phyloP scores from a whole-genome alignment of 2,888 invertebrate genomes.

The Leptothorax acervorum region DNA sequence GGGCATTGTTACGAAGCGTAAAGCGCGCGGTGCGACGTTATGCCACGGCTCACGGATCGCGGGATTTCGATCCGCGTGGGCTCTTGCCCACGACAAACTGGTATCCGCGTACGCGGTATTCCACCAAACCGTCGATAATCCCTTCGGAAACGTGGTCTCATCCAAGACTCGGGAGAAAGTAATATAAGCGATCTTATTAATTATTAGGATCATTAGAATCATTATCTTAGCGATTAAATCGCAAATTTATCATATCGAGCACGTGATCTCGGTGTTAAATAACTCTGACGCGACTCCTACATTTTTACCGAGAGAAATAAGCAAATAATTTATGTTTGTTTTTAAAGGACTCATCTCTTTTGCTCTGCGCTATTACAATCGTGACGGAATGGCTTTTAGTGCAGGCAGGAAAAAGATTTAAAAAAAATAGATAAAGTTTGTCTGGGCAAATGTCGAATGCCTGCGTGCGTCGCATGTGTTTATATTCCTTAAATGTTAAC shows the following conservation, averaged over 20 bases:
- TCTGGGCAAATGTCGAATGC: conserved; percentile 1
- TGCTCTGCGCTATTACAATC: not conserved
- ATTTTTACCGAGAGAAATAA: not conserved
- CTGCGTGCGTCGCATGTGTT: not conserved
- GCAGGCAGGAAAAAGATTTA: not conserved
- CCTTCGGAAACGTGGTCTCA: not conserved
- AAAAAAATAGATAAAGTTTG: not conserved
- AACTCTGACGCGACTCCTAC: not conserved
- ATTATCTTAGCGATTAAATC: not conserved
- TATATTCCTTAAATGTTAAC: conserved; percentile 35
- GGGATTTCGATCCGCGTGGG: conserved; percentile 61
- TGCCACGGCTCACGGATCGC: conserved; percentile 61
- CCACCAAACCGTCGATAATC: not conserved
- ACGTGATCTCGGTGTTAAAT: not conserved
- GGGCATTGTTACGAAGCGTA: conserved; percentile 84
- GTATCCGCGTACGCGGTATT: not conserved
- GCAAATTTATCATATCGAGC: not conserved
- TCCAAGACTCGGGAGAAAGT: not conserved
- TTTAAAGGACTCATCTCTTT: not conserved
- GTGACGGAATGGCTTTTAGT: not conserved
- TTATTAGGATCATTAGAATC: not conserved
- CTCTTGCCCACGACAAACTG: not conserved
- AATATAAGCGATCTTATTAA: not conserved
- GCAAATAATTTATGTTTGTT: not conserved
- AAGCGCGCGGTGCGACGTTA: conserved; percentile 75